Percentiles rank a stretch among this genome's conserved stretches.
Evolutionary conservation across 2,797 vertebrate species (phyloP).

Genomic region (Poecile montanus): DNA sequence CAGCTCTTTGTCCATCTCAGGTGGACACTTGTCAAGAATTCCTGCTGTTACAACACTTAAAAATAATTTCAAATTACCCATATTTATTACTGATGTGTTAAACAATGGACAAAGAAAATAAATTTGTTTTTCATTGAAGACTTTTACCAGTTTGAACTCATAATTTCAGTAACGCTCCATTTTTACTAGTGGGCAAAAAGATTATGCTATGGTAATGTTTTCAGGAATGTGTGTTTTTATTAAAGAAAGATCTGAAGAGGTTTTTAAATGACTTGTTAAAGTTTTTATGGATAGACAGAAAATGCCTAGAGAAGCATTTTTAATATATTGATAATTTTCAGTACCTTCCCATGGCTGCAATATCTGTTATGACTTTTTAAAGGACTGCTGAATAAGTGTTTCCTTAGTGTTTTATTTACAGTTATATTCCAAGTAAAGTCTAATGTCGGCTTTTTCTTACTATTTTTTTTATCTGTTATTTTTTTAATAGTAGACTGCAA

Average conservation of each 20-base stretch:
- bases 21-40: not conserved
- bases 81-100: not conserved
- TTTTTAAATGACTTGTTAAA: not conserved
- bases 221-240: not conserved
- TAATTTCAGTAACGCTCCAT: not conserved
- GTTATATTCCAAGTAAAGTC: not conserved
- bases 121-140: not conserved
- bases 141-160: not conserved
- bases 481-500: not conserved
- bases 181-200: not conserved
- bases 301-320: conserved; percentile 19
- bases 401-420: not conserved
- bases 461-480: not conserved
- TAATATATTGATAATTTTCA: conserved; percentile 20
- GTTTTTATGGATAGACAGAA: not conserved
- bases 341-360: not conserved
- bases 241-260: not conserved
- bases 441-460: not conserved
- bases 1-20: not conserved
- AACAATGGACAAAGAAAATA: not conserved
- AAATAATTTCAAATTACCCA: not conserved
- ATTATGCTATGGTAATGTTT: not conserved
- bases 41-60: not conserved
- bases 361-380: not conserved
- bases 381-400: not conserved